Percentiles rank a stretch among this genome's conserved stretches.
These are phyloP conservation scores for Oncorhynchus kisutch DNA, from an alignment of 2,113 vertebrate species.

Conservation along the genomic window DNA sequence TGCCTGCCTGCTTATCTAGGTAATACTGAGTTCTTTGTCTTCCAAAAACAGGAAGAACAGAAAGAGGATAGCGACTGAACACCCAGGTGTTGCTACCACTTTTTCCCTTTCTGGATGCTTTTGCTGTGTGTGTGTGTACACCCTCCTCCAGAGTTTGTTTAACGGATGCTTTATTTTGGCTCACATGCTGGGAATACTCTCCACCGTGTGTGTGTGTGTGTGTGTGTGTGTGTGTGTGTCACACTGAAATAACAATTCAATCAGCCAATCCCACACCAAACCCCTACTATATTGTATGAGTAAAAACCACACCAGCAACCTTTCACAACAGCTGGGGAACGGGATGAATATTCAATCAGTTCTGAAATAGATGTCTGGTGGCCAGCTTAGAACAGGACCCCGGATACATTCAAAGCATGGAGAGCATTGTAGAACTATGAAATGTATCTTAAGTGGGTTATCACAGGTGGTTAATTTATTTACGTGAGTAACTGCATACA, in stretches of 20 bases:
- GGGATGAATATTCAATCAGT: background rate
- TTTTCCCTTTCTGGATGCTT: too few relatives aligned
- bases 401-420: constrained; percentile 5
- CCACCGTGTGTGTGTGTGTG: too few relatives aligned
- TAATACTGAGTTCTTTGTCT: too few relatives aligned
- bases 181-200: too few relatives aligned
- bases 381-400: constrained; percentile 10
- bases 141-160: too few relatives aligned
- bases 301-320: background rate
- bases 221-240: too few relatives aligned
- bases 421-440: background rate
- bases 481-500: background rate
- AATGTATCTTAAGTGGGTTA: background rate
- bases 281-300: background rate
- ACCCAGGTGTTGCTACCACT: too few relatives aligned
- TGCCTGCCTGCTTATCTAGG: too few relatives aligned
- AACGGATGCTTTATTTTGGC: too few relatives aligned
- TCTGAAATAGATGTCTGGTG: background rate
- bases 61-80: too few relatives aligned
- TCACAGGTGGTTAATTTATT: background rate
- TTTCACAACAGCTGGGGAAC: background rate
- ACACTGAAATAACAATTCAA: background rate
- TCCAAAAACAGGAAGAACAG: too few relatives aligned
- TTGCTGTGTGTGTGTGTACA: too few relatives aligned
- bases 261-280: background rate